A percentile compares a stretch with the other conserved stretches of the same genome.
These are phyloP conservation scores for Megalurothrips usitatus DNA, from an alignment of 2,888 invertebrate genomes.

Conservation along the genomic window DNA sequence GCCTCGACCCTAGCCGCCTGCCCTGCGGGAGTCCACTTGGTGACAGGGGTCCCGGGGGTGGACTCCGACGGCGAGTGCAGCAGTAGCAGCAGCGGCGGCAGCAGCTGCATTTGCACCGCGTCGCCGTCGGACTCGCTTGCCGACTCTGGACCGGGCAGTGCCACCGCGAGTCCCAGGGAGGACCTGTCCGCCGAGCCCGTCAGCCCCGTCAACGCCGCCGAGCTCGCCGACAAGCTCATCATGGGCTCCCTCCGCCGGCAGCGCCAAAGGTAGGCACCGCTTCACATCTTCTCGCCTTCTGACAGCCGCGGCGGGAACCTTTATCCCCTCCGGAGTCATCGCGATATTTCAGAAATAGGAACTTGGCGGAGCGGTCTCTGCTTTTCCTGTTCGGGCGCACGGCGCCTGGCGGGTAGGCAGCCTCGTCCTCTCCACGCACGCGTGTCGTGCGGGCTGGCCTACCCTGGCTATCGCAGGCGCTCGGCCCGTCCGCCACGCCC, in stretches of 20 bases:
- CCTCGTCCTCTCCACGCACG: too few species aligned
- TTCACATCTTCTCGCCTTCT: too few species aligned
- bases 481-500: too few species aligned
- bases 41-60: background rate
- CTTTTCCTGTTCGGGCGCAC: too few species aligned
- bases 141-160: background rate
- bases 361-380: too few species aligned
- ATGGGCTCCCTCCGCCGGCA: background rate
- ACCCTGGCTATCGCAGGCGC: too few species aligned
- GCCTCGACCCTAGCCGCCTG: slow-evolving; percentile 20
- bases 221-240: slow-evolving; percentile 24
- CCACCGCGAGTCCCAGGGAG: background rate
- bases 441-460: too few species aligned
- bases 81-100: background rate
- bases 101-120: background rate
- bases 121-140: background rate
- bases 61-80: slow-evolving; percentile 16
- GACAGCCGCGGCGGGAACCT: too few species aligned
- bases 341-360: too few species aligned
- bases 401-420: too few species aligned
- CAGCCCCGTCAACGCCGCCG: background rate
- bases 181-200: background rate
- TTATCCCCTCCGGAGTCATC: too few species aligned
- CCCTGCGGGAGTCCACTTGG: slow-evolving; percentile 6
- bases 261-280: background rate